phyloP scores from a whole-genome alignment of 2,113 vertebrate species.

The Petaurus breviceps region DNA sequence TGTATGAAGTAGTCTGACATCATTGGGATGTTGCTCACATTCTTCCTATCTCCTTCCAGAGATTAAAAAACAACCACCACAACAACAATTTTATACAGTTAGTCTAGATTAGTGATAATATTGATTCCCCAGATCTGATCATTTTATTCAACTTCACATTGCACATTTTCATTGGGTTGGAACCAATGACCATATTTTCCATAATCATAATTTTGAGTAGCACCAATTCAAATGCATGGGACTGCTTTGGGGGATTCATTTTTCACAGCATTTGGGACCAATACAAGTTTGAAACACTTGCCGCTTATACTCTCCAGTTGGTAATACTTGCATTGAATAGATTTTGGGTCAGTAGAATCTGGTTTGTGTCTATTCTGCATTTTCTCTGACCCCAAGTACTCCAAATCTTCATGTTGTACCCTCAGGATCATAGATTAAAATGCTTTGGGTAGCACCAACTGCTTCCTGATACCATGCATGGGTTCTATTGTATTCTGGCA shows the following conservation, averaged over 20 bases:
- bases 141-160: neutral
- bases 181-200: neutral
- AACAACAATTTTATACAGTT: neutral
- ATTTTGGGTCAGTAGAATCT: neutral
- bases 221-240: neutral
- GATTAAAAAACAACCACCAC: neutral
- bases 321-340: neutral
- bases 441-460: neutral
- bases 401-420: neutral
- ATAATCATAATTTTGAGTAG: neutral
- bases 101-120: neutral
- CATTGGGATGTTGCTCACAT: neutral
- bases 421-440: neutral
- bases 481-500: neutral
- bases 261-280: neutral
- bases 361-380: neutral
- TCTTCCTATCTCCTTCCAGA: neutral
- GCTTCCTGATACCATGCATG: too few relatives aligned
- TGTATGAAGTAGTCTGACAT: neutral
- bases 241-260: neutral
- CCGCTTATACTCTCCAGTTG: too few relatives aligned
- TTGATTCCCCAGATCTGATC: neutral
- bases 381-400: neutral
- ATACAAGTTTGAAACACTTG: neutral
- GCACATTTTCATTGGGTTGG: neutral